phyloP scores from a whole-genome alignment of 1,140 invertebrate species.

The Lucilia cuprina region DNA sequence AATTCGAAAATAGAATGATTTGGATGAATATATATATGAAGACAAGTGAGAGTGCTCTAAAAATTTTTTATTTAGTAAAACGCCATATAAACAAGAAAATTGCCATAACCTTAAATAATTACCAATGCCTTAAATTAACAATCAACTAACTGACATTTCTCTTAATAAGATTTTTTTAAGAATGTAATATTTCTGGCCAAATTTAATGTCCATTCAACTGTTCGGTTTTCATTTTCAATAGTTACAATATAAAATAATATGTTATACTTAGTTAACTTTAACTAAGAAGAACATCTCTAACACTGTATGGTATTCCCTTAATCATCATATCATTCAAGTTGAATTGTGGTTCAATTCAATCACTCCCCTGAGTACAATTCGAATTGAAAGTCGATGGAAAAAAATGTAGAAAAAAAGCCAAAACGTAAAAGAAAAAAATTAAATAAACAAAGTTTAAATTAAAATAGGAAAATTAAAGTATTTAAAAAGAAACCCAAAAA shows the following conservation, averaged over 20 bases:
- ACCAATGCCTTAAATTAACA: background rate
- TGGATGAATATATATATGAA: too few relatives aligned
- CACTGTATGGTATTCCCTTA: background rate
- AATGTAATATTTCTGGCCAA: too few relatives aligned
- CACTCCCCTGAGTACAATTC: constrained; percentile 32
- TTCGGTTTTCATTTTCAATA: too few relatives aligned
- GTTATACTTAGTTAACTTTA: background rate
- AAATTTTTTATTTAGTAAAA: too few relatives aligned
- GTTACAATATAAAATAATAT: background rate
- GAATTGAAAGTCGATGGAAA: background rate
- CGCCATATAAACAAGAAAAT: too few relatives aligned
- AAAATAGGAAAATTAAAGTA: background rate
- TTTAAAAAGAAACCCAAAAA: constrained; percentile 1
- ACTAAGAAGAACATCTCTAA: background rate
- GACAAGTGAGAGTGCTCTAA: too few relatives aligned
- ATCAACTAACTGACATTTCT: background rate
- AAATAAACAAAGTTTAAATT: background rate
- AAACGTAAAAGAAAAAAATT: background rate
- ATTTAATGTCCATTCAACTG: too few relatives aligned
- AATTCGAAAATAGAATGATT: too few relatives aligned
- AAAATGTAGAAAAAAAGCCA: background rate
- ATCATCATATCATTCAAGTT: constrained; percentile 26
- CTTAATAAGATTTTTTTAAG: too few relatives aligned
- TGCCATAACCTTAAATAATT: too few relatives aligned
- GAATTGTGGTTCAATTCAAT: constrained; percentile 27